phyloP scores from a whole-genome alignment of 2,888 invertebrate genomes.

The Dicyrtomina minuta region DNA sequence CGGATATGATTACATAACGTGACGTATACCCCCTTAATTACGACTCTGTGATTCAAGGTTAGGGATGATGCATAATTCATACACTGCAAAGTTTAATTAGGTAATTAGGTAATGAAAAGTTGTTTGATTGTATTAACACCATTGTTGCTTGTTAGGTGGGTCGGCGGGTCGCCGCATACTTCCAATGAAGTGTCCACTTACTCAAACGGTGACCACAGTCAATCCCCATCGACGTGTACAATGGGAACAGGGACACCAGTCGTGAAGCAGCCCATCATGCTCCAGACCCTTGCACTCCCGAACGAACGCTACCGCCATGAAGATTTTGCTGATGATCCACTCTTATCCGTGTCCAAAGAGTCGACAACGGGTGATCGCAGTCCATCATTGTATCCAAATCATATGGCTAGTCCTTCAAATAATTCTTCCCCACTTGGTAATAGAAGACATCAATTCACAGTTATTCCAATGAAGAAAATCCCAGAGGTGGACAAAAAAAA shows the following conservation, averaged over 20 bases:
- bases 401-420: conserved; percentile 4
- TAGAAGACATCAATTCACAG: conserved; percentile 39
- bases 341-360: conserved; percentile 20
- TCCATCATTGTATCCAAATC: conserved; percentile 18
- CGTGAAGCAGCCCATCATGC: conserved; percentile 14
- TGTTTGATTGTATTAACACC: too few species aligned
- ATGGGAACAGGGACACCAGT: background rate
- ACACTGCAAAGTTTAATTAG: too few species aligned
- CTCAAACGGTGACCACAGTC: conserved; percentile 9
- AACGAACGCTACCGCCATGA: conserved; percentile 17
- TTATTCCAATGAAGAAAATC: conserved; percentile 42
- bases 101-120: too few species aligned
- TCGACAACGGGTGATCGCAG: conserved; percentile 6
- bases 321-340: conserved; percentile 25
- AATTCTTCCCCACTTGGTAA: conserved; percentile 24
- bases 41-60: too few species aligned
- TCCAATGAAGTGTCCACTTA: conserved; percentile 15
- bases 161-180: conserved; percentile 9
- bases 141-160: too few species aligned
- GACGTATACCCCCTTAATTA: too few species aligned
- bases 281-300: conserved; percentile 19
- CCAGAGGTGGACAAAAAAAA: conserved; percentile 36
- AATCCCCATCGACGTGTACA: background rate
- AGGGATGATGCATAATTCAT: background rate
- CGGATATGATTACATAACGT: too few species aligned